A percentile compares a stretch with the other conserved stretches of the same genome.
Conservation (phyloP, 2,113 vertebrate species). For the Gopherus flavomarginatus region DNA sequence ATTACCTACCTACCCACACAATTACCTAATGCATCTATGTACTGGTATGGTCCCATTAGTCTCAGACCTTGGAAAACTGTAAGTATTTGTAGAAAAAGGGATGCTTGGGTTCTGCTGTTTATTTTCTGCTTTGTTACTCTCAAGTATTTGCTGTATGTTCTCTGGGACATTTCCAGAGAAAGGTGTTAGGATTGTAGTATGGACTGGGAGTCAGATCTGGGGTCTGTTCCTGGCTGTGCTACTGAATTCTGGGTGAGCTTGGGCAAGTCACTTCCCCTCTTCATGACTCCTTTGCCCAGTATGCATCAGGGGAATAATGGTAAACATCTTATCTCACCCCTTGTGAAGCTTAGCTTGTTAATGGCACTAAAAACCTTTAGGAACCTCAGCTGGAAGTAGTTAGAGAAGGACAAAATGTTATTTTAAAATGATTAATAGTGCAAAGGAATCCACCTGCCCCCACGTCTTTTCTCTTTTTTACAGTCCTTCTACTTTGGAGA, state of each 20-base stretch:
- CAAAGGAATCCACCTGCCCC: neutral
- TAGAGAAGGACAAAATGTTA: neutral
- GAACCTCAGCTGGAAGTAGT: neutral
- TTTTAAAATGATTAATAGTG: neutral
- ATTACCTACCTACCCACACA: rapidly evolving
- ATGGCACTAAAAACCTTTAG: too few relatives aligned
- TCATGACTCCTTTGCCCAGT: neutral
- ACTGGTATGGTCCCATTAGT: neutral
- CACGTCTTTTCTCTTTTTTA: rapidly evolving
- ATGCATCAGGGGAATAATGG: neutral
- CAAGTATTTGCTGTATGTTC: neutral
- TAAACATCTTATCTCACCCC: neutral
- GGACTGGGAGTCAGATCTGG: neutral
- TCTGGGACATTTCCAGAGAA: neutral
- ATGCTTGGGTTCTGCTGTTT: rapidly evolving
- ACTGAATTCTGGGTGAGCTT: neutral
- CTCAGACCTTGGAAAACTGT: neutral
- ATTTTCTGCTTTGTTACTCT: neutral
- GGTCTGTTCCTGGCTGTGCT: neutral
- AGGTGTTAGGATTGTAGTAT: rapidly evolving
- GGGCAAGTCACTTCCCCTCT: neutral
- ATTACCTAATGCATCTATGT: neutral
- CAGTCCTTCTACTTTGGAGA: conserved; percentile 77
- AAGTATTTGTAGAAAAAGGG: rapidly evolving
- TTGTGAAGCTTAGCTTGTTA: rapidly evolving